Evolutionary conservation across 1,140 invertebrate species (phyloP), one percentile per base, ranked within the genome.

Genomic region (Tenebrio molitor): DNA sequence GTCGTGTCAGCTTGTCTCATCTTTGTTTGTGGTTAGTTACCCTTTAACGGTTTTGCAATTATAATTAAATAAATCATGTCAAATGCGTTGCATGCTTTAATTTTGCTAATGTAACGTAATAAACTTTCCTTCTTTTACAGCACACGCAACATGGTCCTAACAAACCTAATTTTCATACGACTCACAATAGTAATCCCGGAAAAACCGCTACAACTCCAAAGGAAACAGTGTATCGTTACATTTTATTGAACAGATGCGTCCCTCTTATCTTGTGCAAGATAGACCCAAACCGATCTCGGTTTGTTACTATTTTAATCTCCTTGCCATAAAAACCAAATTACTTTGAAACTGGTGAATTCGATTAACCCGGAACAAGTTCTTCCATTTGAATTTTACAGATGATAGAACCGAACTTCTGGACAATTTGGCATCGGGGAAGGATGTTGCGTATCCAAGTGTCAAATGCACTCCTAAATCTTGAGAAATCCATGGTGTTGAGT

Each of bases 371-470:
- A 50, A 39, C 15, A 21, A 21, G 44, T 50, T 21, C 16, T 50
- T 21, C 21, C 25, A 58, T 58, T 58, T 29, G 12, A 33, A 58
- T 58, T 58, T 58, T 58, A 14, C 50, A 29, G n/a, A n/a, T 58
- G 50, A 58, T 25, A 25, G 50, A 25, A 34, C 10, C 14, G 50
- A 58, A 12, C 25, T 29, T 58, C 50, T 58, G 23, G 23, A 7
- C 46, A 53, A 53, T 53, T 53, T 21, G 46, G 10, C 46, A 53
- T 53, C 25, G 12, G 12, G 7, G 4, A 7, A 39, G 7, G 4
- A 7, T 12, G 21, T 29, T 58, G 21, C 23, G 36, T 39, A 7
- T 12, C 4, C n/a, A 7, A n/a, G 12, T 7, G 36, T 39, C 36
- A 39, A 12, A 58, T 4, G 2, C 50, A 16, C 15, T 46, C 16